Conservation (phyloP, 2,797 vertebrate genomes). For the Craterocephalus amniculus region DNA sequence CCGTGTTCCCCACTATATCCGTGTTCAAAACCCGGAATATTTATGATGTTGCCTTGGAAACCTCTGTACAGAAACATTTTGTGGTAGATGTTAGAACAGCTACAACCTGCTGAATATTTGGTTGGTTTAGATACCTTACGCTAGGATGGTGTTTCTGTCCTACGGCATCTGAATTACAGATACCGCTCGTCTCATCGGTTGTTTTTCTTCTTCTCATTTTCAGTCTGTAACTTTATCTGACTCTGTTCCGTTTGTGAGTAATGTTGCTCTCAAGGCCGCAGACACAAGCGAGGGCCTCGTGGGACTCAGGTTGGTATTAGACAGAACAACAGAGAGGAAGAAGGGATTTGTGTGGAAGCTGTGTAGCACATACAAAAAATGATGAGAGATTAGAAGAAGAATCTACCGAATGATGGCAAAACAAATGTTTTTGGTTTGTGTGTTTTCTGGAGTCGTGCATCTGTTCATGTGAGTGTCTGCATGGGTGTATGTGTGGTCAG, state of each 20-base stretch:
- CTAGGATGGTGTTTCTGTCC: not conserved
- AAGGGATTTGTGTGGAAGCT: constrained; percentile 37
- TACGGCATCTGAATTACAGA: constrained; percentile 3
- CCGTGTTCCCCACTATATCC: too few relatives aligned
- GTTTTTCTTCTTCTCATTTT: not conserved
- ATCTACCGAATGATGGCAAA: not conserved
- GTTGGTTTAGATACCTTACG: not conserved
- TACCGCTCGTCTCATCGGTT: not conserved
- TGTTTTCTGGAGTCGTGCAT: not conserved
- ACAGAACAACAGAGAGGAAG: constrained; percentile 36
- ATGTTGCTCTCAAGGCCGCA: constrained; percentile 42
- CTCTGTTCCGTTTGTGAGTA: constrained; percentile 42
- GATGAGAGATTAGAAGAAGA: not conserved
- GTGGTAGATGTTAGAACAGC: not conserved
- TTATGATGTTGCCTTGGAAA: not conserved
- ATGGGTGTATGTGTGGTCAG: constrained; percentile 11
- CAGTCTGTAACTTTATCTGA: constrained; percentile 33
- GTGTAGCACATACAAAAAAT: not conserved
- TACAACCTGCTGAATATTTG: not conserved
- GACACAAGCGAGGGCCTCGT: constrained; percentile 14
- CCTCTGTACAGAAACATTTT: not conserved
- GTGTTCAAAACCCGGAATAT: not conserved
- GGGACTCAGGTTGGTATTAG: constrained; percentile 33
- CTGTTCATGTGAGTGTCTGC: not conserved
- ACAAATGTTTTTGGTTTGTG: not conserved